Evolutionary conservation across 2,113 vertebrate species (phyloP), one percentile per base, ranked within the genome.

Genomic region (Oxyruncus cristatus): DNA sequence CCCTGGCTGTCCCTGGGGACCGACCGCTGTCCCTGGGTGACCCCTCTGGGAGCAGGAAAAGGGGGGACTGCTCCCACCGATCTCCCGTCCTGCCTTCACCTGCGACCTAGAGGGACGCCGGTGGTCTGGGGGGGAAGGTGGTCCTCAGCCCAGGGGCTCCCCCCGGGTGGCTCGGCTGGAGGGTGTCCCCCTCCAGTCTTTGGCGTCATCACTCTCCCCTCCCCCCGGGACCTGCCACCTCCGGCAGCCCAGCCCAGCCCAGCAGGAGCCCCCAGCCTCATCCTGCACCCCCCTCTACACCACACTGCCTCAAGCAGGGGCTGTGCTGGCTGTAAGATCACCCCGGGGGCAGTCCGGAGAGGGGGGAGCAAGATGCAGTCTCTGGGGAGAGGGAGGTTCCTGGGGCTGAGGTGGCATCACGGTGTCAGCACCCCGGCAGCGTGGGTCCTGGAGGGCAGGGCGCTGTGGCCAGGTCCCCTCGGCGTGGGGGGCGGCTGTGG

Each of bases 401-500:
- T 37, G 52, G 37, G 44, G 20, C n/a, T 2, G 11, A 46, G 61
- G 19, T 41, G 49, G 20, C 26, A 8, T 35, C 21, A 8, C 17
- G 12, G 15, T 62, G 71, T 18, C 28, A 13, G 52, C 30, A n/a
- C 8, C 41, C 20, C 2, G 0, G 33, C 2, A 27, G 28, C 0
- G 0, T 0, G 1, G 15, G 16, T 82, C n/a, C 39, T 46, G 26
- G 14, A 24, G 41, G 53, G 30, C 65, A 46, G 11, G 18, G 30
- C 3, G 2, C 1, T 16, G 14, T 53, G 56, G 32, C 42, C 0
- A 0, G 15, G 37, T 53, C 49, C 30, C 37, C 28, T 65, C 3
- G 1, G 14, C 1, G 0, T 0, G 2, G 21, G 22, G 47, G 23
- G 46, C 0, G 3, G 7, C 55, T 5, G 19, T 1, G 1, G n/a